Conservation (phyloP, 1,140 invertebrate genomes). For the Drosophila tsacasi region DNA sequence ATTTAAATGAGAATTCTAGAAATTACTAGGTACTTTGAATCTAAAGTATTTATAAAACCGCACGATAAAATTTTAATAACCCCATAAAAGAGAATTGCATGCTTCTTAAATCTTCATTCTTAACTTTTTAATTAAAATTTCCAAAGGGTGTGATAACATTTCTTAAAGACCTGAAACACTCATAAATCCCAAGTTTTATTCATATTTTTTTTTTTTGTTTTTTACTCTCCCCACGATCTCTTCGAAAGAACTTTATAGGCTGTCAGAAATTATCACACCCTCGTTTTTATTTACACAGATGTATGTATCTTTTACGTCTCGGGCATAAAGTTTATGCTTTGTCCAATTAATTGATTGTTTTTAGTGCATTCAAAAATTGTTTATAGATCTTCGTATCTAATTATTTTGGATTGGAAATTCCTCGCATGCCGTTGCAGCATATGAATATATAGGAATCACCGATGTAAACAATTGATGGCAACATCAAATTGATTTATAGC, state of each 20-base stretch:
- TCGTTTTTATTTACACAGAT: constrained; percentile 15
- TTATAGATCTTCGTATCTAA: constrained; percentile 36
- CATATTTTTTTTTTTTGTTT: not conserved
- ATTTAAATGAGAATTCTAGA: not conserved
- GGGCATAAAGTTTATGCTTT: constrained; percentile 50
- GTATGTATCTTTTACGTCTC: constrained; percentile 32
- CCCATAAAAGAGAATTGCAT: not conserved
- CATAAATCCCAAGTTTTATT: constrained; percentile 16
- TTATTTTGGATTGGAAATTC: constrained; percentile 41
- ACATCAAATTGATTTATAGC: constrained; percentile 72
- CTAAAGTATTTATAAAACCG: not conserved
- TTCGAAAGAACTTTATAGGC: constrained; percentile 24
- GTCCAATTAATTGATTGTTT: constrained; percentile 59
- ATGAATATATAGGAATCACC: constrained; percentile 24
- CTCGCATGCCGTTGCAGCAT: constrained; percentile 55
- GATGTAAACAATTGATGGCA: constrained; percentile 44
- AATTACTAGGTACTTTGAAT: not conserved
- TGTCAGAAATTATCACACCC: constrained; percentile 27
- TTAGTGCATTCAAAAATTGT: constrained; percentile 53
- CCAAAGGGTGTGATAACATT: not conserved
- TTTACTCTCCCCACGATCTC: not conserved
- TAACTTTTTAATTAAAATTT: not conserved
- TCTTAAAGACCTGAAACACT: not conserved
- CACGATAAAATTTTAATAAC: not conserved
- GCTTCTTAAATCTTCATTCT: not conserved